A percentile compares a stretch with the other conserved stretches of the same genome.
Conservation (phyloP, 92 coral and sea anemone species). For the Parazoanthus swiftii region DNA sequence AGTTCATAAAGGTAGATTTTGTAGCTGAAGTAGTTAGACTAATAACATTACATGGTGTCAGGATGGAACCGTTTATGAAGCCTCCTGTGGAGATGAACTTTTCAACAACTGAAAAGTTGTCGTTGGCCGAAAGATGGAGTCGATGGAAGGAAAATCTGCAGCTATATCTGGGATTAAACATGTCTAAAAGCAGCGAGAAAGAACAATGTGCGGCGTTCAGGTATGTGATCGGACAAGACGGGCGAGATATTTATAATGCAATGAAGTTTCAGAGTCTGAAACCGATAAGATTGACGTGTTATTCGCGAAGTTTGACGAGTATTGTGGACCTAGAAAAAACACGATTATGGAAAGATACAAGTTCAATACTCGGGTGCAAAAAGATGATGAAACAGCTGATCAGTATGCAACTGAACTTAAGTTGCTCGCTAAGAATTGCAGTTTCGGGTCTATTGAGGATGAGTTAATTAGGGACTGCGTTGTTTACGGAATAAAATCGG, state of each 20-base stretch:
- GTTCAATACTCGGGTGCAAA: conserved; percentile 25
- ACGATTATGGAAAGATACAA: not conserved
- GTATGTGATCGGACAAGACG: conserved; percentile 39
- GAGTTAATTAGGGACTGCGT: conserved; percentile 43
- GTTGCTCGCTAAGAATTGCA: conserved; percentile 37
- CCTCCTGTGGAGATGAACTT: conserved; percentile 44
- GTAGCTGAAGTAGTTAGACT: no score
- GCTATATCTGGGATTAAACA: conserved; percentile 18
- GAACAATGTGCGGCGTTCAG: conserved; percentile 9
- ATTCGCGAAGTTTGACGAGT: conserved; percentile 33
- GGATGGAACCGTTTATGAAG: not conserved
- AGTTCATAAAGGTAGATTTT: no score
- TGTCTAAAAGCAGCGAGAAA: conserved; percentile 22
- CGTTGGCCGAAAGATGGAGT: conserved; percentile 21
- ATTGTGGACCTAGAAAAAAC: conserved; percentile 31
- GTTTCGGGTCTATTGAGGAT: conserved; percentile 41
- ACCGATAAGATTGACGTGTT: not conserved
- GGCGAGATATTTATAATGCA: conserved; percentile 35
- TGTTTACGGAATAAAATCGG: conserved; percentile 42
- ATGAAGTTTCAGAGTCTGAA: conserved; percentile 11
- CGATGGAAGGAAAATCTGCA: conserved; percentile 27
- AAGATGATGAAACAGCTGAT: conserved; percentile 31
- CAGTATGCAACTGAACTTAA: conserved; percentile 37
- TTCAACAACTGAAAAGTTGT: conserved; percentile 8
- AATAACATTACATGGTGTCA: no score